phyloP scores from a whole-genome alignment of 1,140 invertebrate genomes.

The Uloborus diversus region DNA sequence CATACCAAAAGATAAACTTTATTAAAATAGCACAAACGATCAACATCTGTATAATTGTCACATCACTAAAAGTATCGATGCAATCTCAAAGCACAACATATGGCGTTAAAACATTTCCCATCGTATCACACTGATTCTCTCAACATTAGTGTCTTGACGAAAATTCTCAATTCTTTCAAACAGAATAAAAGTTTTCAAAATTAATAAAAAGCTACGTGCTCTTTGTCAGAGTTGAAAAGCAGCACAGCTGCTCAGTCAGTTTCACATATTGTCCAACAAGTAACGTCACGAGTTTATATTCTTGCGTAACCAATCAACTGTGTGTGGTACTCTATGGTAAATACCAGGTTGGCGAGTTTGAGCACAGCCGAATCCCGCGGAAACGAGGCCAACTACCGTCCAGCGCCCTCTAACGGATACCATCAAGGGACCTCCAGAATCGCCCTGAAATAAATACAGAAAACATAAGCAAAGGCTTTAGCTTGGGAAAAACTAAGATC shows the following conservation, averaged over 20 bases:
- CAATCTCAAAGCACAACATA: not conserved
- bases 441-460: conserved; percentile 74
- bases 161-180: too few relatives aligned
- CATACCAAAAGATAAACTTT: not conserved
- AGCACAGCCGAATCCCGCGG: conserved; percentile 85
- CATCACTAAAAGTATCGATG: not conserved
- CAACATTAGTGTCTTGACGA: too few relatives aligned
- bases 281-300: conserved; percentile 51
- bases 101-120: too few relatives aligned
- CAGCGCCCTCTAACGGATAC: conserved; percentile 71
- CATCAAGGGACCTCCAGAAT: conserved; percentile 89
- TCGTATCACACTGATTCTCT: too few relatives aligned
- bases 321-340: conserved; percentile 60
- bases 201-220: not conserved
- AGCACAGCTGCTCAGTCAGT: conserved; percentile 12
- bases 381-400: conserved; percentile 84
- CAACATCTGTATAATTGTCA: too few relatives aligned
- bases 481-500: too few relatives aligned
- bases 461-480: too few relatives aligned
- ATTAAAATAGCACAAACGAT: too few relatives aligned
- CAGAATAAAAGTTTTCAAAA: not conserved
- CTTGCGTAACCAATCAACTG: conserved; percentile 60
- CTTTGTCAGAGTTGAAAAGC: not conserved
- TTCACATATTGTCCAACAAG: too few relatives aligned
- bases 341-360: conserved; percentile 80